A percentile compares a stretch with the other conserved stretches of the same genome.
phyloP scores from a whole-genome alignment of 2,113 vertebrate species.

The Natator depressus region DNA sequence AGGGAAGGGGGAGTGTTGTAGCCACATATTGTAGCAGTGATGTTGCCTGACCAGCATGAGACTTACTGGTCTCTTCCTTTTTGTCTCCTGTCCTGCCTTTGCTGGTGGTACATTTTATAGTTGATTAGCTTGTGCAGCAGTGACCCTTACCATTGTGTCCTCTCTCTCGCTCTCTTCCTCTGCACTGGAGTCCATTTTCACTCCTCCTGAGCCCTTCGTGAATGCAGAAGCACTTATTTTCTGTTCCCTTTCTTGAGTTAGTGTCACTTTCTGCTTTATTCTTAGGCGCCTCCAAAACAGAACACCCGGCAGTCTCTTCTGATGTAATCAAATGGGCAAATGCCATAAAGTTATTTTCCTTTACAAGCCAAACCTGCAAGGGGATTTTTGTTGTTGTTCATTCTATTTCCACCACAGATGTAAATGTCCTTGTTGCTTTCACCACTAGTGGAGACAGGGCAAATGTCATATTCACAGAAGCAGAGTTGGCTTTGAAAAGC shows the following conservation, averaged over 20 bases:
- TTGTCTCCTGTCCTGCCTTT: conserved; percentile 6
- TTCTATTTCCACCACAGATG: conserved; percentile 54
- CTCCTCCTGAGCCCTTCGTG: conserved; percentile 4
- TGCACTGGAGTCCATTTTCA: conserved; percentile 38
- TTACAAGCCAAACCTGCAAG: conserved; percentile 63
- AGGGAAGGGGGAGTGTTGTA: not conserved
- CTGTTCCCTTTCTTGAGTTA: not conserved
- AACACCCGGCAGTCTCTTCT: conserved; percentile 30
- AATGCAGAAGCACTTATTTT: not conserved
- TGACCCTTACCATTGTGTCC: not conserved
- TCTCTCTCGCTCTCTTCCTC: fast-evolving
- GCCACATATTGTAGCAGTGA: not conserved
- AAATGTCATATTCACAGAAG: conserved; percentile 74
- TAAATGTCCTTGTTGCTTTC: conserved; percentile 72
- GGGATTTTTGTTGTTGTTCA: conserved; percentile 55
- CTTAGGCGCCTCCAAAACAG: not conserved
- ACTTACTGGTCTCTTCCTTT: conserved; percentile 4
- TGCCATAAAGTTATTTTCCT: conserved; percentile 52
- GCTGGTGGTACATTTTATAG: conserved; percentile 26
- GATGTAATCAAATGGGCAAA: conserved; percentile 52
- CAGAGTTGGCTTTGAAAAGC: conserved; percentile 56
- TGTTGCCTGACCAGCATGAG: conserved; percentile 4
- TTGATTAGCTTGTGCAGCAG: not conserved
- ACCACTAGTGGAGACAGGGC: conserved; percentile 67
- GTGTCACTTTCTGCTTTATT: conserved; percentile 42